Evolutionary conservation across 2,797 vertebrate species (phyloP), one percentile per base, ranked within the genome.

Genomic region (Furcifer pardalis): DNA sequence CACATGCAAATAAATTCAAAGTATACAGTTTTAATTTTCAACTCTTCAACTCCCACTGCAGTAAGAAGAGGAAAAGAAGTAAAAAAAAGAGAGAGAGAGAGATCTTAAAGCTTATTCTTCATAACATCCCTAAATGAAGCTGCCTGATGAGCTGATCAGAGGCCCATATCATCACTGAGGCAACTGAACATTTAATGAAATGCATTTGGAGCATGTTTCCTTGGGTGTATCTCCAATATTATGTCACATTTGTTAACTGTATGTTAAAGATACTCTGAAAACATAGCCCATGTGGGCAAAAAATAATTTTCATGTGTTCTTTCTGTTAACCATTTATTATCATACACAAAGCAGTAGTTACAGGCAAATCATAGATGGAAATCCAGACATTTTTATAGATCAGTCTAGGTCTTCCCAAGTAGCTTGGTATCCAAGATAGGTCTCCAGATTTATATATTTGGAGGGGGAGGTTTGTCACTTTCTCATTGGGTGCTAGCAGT

Each of bases 1-100:
- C 84, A 83, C 69, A 91, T 75, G 27, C 52, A 90, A 90, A 93
- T 89, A 84, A 2, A 87, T 89, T 91, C 19, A 87, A 92, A 92
- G 63, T 3, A 75, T 68, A 0, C 81, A 49, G 84, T 92, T 94
- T 95, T 91, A 86, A 90, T 86, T 94, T 93, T 87, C 80, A 86
- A 25, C 37, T 82, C 42, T 90, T 92, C 74, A 88, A 66, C 71
- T 82, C 76, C 42, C 30, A 83, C 66, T 87, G 52, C 42, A 84
- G 49, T 81, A 81, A 85, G 90, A 89, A 27, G 15, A 80, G 87
- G 77, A 46, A 79, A 30, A 56, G 44, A 37, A 27, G 68, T 7
- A 21, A 21, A 25, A 25, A 25, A 65, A 7, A n/a, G n/a, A 25
- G 37, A 65, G 27, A n/a, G n/a, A n/a, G 44, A 25, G 68, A 86